Percentiles rank a stretch among this genome's conserved stretches.
phyloP scores from a whole-genome alignment of 2,113 vertebrate genomes.

The Rattus norvegicus region DNA sequence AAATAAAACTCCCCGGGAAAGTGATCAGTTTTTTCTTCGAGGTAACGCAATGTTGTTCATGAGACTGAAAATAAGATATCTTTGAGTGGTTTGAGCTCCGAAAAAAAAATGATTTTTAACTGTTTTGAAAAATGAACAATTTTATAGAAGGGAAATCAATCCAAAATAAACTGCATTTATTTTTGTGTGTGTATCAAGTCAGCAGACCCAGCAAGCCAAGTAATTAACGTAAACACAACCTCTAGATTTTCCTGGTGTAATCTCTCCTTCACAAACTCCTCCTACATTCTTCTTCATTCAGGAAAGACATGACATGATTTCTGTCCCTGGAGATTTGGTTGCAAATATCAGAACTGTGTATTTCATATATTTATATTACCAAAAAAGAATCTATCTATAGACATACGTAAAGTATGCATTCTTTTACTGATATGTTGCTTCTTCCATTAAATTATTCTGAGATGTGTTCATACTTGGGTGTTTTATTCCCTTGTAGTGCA shows the following conservation, averaged over 20 bases:
- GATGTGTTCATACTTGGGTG: not conserved
- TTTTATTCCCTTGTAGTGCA: not conserved
- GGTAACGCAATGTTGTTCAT: not conserved
- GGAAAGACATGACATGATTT: not conserved
- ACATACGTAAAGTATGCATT: not conserved
- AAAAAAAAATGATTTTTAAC: not conserved
- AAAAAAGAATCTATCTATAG: not conserved
- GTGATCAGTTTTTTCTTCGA: not conserved
- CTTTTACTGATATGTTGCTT: not conserved
- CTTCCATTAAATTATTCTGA: not conserved
- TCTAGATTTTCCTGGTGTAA: not conserved
- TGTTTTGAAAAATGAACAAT: not conserved
- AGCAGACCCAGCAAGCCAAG: not conserved
- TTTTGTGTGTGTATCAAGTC: not conserved
- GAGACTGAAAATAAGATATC: not conserved
- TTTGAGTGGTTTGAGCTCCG: constrained; percentile 9
- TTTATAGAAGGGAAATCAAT: not conserved
- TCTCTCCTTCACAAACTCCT: not conserved
- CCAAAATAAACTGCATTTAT: not conserved
- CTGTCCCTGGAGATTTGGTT: not conserved
- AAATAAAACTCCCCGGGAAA: not conserved
- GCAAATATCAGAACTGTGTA: not conserved
- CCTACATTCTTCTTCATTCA: not conserved
- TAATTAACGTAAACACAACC: not conserved
- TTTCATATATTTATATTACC: not conserved